Conservation (phyloP, 2,888 invertebrate genomes). For the Napeogenes sylphis region DNA sequence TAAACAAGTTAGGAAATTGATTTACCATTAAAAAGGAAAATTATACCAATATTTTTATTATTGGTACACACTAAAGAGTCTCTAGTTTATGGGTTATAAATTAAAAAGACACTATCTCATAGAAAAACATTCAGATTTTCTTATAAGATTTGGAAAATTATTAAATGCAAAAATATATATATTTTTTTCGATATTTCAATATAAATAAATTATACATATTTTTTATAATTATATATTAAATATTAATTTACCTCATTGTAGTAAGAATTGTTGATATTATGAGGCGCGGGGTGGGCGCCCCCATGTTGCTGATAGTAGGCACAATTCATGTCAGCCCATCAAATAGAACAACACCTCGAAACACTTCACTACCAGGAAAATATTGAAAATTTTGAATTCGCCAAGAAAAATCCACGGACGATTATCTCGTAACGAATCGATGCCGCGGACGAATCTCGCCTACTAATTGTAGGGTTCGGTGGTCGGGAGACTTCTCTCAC, state of each 20-base stretch:
- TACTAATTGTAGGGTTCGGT: constrained; percentile 75
- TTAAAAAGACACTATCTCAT: too few species aligned
- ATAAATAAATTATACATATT: constrained; percentile 20
- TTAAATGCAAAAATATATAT: too few species aligned
- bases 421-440: constrained; percentile 76
- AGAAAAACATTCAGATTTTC: too few species aligned
- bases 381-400: constrained; percentile 46
- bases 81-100: too few species aligned
- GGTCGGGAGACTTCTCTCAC: constrained; percentile 50
- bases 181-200: too few species aligned
- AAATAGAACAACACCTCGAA: constrained; percentile 41
- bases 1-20: too few species aligned
- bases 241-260: constrained; percentile 67
- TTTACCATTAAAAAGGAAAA: too few species aligned
- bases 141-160: too few species aligned
- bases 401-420: constrained; percentile 62
- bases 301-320: constrained; percentile 72
- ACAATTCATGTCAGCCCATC: constrained; percentile 71
- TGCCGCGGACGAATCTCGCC: constrained; percentile 75
- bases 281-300: constrained; percentile 63
- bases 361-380: constrained; percentile 50
- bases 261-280: constrained; percentile 67
- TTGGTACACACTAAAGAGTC: too few species aligned
- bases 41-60: too few species aligned
- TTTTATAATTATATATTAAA: not conserved